These are phyloP conservation scores for Atta texana DNA, from an alignment of 1,140 invertebrate genomes.

Conservation along the genomic window DNA sequence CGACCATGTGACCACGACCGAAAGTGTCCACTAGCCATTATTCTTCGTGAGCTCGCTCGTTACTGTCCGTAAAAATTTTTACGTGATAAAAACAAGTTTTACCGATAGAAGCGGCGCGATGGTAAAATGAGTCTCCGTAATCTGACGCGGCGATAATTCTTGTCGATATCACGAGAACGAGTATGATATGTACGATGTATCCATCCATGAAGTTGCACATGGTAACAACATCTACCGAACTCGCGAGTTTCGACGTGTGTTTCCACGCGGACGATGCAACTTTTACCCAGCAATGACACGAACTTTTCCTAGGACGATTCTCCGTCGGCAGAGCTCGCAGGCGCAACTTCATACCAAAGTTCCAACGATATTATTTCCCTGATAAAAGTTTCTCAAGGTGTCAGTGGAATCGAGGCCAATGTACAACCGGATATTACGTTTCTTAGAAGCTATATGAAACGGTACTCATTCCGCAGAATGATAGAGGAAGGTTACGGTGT, in stretches of 20 bases:
- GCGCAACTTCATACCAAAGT: conserved; percentile 70
- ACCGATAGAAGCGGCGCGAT: conserved; percentile 15
- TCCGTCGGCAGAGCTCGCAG: conserved; percentile 34
- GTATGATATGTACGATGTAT: conserved; percentile 40
- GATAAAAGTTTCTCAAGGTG: conserved; percentile 73
- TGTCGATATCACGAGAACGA: conserved; percentile 56
- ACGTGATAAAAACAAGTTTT: conserved; percentile 58
- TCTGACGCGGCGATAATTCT: conserved; percentile 58
- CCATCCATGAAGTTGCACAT: conserved; percentile 21
- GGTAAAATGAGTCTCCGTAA: conserved; percentile 19
- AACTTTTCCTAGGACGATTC: conserved; percentile 60
- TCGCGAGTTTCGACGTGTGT: conserved; percentile 52
- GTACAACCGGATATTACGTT: conserved; percentile 74
- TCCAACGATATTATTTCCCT: conserved; percentile 73
- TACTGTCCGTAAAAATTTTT: conserved; percentile 67
- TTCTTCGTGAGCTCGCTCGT: conserved; percentile 63
- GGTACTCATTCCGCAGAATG: conserved; percentile 41
- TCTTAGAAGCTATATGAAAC: conserved; percentile 49
- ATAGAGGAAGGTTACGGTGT: conserved; percentile 50
- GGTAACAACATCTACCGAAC: conserved; percentile 64
- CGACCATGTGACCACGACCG: conserved; percentile 16
- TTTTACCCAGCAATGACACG: conserved; percentile 66
- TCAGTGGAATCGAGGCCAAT: conserved; percentile 71
- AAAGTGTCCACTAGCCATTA: conserved; percentile 56
- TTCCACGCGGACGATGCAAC: conserved; percentile 68